Percentiles rank a stretch among this genome's conserved stretches.
phyloP scores from a whole-genome alignment of 2,888 invertebrate species.

The Drosophila anomelani region DNA sequence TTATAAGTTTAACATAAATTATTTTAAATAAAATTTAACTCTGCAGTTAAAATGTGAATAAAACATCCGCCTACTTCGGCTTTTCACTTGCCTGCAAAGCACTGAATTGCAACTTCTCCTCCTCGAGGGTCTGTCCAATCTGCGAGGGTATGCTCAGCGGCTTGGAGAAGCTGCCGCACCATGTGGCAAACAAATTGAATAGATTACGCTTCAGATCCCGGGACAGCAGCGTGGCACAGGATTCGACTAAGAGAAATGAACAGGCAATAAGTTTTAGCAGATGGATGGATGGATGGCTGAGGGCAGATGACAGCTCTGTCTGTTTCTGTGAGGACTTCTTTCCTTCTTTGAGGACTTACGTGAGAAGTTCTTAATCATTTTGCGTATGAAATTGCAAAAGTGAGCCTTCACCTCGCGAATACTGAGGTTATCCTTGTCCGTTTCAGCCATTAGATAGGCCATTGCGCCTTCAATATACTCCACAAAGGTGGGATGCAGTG shows the following conservation, averaged over 20 bases:
- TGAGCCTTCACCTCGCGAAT: constrained; percentile 96
- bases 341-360: constrained; percentile 86
- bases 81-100: constrained; percentile 85
- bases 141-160: constrained; percentile 86
- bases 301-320: constrained; percentile 12
- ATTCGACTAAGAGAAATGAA: constrained; percentile 89
- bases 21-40: not conserved
- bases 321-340: constrained; percentile 2
- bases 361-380: constrained; percentile 96
- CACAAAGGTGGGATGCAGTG: constrained; percentile 93
- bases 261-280: constrained; percentile 12
- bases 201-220: constrained; percentile 94
- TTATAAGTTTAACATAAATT: not conserved
- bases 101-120: constrained; percentile 87
- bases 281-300: constrained; percentile 11
- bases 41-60: not conserved
- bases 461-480: constrained; percentile 98
- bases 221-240: constrained; percentile 93
- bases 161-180: constrained; percentile 95
- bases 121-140: constrained; percentile 85
- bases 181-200: constrained; percentile 96
- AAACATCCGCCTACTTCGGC: too few relatives aligned
- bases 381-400: constrained; percentile 96
- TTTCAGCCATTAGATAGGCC: constrained; percentile 95
- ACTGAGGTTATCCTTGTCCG: constrained; percentile 95